Evolutionary conservation across 2,797 vertebrate species (phyloP), one percentile per base, ranked within the genome.

Genomic region (Antennarius maculatus): DNA sequence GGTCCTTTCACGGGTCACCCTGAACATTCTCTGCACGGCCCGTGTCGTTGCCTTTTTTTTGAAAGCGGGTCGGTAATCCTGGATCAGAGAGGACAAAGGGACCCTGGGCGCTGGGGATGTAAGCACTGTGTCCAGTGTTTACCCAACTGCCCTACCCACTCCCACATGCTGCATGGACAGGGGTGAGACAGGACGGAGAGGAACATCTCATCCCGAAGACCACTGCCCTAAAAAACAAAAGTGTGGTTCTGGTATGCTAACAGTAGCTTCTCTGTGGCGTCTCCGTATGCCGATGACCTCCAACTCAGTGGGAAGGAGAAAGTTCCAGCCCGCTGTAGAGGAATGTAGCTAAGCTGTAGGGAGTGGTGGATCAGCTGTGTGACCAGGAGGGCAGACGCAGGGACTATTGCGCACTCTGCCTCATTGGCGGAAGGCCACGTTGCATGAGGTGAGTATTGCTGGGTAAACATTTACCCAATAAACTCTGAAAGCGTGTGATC

Each of bases 1-100:
- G 50, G 57, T 68, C 56, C 64, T 51, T 53, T 69, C 72, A 23
- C 60, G 77, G 71, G 66, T 84, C 57, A 74, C 82, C 71, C 75
- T 86, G 81, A 85, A 83, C 87, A 77, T 86, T 88, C 81, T 61
- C 81, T 78, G 55, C 64, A 2, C 61, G 69, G 78, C 67, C 78
- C 76, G 82, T 76, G 74, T 80, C 71, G 57, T 74, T 81, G 82
- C 54, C 61, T 54, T 64, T 86, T 86, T 23, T 23, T 71, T 90
- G 85, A 91, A 86, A 87, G 85, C 86, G 0, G 66, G 76, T 79
- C 86, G 68, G 79, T 92, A 92, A 93, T 93, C 92, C 92, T 62
- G 89, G 92, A 89, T 93, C 89, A 91, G 67, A 60, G 74, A 79
- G 79, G 41, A 93, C 90, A 93, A 93, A 91, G 82, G 79, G 70